phyloP scores from a whole-genome alignment of 2,888 invertebrate species.

The Plagiodera versicolora region DNA sequence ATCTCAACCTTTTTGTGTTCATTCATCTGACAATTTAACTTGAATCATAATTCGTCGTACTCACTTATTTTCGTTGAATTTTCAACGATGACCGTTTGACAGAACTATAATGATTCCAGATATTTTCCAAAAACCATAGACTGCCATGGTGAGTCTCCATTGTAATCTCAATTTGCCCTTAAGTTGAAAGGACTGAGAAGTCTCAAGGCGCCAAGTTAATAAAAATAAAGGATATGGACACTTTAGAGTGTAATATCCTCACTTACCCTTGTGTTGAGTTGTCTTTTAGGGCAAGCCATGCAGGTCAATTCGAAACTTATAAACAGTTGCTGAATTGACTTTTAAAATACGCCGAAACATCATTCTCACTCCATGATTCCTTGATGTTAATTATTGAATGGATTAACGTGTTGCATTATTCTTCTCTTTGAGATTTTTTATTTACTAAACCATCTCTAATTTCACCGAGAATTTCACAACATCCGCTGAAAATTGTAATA shows the following conservation, averaged over 20 bases:
- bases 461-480: slow-evolving; percentile 28
- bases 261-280: too few species aligned
- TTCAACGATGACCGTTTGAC: too few species aligned
- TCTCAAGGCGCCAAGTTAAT: slow-evolving; percentile 17
- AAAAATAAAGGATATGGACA: slow-evolving; percentile 13
- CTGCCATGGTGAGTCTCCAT: slow-evolving; percentile 13
- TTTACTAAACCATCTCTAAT: slow-evolving; percentile 20
- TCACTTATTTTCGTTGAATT: too few species aligned
- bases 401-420: neutral
- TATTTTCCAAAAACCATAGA: slow-evolving; percentile 18
- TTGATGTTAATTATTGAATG: too few species aligned
- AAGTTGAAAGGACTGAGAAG: slow-evolving; percentile 3
- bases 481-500: slow-evolving; percentile 26
- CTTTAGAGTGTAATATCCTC: slow-evolving; percentile 4
- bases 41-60: too few species aligned
- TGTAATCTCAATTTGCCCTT: slow-evolving; percentile 7
- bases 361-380: too few species aligned
- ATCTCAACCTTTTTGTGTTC: too few species aligned
- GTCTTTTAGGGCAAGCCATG: neutral
- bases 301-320: neutral
- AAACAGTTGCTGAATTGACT: too few species aligned
- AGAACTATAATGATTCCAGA: too few species aligned
- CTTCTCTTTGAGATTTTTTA: slow-evolving; percentile 1
- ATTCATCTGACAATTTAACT: too few species aligned
- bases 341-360: too few species aligned